phyloP scores from a whole-genome alignment of 2,888 invertebrate genomes.

The Patella ulyssiponensis region DNA sequence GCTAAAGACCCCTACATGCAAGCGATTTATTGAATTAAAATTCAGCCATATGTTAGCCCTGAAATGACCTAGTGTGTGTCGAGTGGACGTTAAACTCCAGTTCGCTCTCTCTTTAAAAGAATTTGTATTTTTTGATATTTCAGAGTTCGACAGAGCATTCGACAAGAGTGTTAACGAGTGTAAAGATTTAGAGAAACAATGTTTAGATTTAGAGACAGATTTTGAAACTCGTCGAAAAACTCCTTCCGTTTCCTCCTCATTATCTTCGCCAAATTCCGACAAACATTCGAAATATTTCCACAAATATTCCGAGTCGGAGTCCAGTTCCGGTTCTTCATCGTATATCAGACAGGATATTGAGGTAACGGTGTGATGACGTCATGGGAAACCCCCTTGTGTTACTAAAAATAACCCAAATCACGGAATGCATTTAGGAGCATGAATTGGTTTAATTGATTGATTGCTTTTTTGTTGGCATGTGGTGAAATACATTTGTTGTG shows the following conservation, averaged over 20 bases:
- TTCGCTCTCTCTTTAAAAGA: background rate
- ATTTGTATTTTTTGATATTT: background rate
- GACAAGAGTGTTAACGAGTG: background rate
- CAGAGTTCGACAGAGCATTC: conserved; percentile 5
- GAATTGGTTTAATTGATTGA: too few relatives aligned
- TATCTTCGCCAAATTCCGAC: background rate
- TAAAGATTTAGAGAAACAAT: background rate
- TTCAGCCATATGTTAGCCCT: too few relatives aligned
- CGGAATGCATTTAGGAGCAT: too few relatives aligned
- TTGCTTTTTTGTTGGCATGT: too few relatives aligned
- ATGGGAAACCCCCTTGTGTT: too few relatives aligned
- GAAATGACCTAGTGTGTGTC: too few relatives aligned
- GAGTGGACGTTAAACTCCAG: too few relatives aligned
- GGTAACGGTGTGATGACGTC: conserved; percentile 2
- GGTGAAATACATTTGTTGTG: too few relatives aligned
- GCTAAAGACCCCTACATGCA: too few relatives aligned
- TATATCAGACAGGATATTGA: background rate
- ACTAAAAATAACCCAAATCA: too few relatives aligned
- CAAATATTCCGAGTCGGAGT: conserved; percentile 8
- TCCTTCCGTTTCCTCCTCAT: background rate
- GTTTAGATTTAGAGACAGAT: conserved; percentile 4
- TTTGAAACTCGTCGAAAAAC: background rate
- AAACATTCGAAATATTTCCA: conserved; percentile 6
- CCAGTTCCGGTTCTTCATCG: background rate
- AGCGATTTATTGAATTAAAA: too few relatives aligned